Conservation (phyloP, 2,888 invertebrate species). For the Watsonalla binaria region DNA sequence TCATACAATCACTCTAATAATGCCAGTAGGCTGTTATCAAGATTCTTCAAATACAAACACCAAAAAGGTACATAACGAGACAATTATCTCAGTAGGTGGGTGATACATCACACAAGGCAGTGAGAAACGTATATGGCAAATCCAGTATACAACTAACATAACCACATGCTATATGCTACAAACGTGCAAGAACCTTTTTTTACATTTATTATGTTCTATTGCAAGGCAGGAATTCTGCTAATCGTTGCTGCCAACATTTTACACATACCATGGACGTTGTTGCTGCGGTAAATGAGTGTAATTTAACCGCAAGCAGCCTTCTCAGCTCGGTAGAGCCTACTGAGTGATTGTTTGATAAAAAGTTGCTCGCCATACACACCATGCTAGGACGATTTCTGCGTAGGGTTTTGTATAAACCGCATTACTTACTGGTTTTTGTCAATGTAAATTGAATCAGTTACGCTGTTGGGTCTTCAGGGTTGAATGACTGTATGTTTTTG, state of each 20-base stretch:
- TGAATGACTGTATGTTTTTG: background rate
- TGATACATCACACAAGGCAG: conserved; percentile 30
- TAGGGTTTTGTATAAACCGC: background rate
- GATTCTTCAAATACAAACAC: conserved; percentile 11
- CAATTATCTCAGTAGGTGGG: conserved; percentile 45
- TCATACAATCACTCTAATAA: conserved; percentile 23
- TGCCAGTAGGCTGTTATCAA: conserved; percentile 15
- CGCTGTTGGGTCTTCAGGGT: background rate
- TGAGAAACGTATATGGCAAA: conserved; percentile 52
- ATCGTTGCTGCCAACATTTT: conserved; percentile 70
- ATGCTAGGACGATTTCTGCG: conserved; percentile 6
- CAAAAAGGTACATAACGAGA: conserved; percentile 10
- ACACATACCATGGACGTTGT: conserved; percentile 60
- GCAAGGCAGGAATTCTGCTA: conserved; percentile 70
- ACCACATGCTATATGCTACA: conserved; percentile 34
- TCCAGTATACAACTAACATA: conserved; percentile 51
- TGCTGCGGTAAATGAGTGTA: conserved; percentile 65
- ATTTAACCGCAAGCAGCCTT: conserved; percentile 60
- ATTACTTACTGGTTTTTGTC: background rate
- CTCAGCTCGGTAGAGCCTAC: conserved; percentile 28
- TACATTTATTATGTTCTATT: conserved; percentile 66
- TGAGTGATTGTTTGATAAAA: conserved; percentile 2
- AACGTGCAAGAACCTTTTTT: conserved; percentile 60
- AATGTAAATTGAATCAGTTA: background rate
- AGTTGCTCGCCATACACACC: background rate